Conservation (phyloP, 2,113 vertebrate genomes). For the Pygoscelis antarcticus region DNA sequence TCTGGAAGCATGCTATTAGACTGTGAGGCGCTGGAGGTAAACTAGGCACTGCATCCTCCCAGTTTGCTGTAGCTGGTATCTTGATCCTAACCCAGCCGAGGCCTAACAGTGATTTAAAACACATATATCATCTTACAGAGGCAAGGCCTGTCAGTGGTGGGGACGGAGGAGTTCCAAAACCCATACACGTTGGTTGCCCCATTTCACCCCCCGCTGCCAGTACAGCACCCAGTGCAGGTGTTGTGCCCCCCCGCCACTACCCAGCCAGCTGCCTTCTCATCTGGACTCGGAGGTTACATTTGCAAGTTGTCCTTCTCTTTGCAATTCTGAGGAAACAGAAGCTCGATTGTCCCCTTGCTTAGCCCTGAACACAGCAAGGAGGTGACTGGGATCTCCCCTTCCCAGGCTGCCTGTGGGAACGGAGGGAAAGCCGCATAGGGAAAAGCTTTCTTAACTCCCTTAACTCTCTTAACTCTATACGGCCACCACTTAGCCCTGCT, state of each 20-base stretch:
- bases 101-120: neutral
- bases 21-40: neutral
- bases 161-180: neutral
- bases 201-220: neutral
- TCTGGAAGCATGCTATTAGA: neutral
- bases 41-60: neutral
- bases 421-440: neutral
- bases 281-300: neutral
- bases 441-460: neutral
- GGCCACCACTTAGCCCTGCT: neutral
- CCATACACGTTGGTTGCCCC: accelerated
- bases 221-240: neutral
- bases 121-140: neutral
- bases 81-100: neutral
- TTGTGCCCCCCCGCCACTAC: accelerated
- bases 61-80: no score
- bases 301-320: neutral
- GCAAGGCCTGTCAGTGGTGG: no score
- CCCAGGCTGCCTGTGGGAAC: neutral
- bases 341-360: neutral
- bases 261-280: neutral
- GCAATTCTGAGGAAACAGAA: neutral
- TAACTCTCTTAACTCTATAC: neutral
- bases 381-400: neutral
- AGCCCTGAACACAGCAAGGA: neutral